These are phyloP conservation scores for Cyanoliseus patagonus DNA, from an alignment of 2,113 vertebrate species.

Conservation along the genomic window DNA sequence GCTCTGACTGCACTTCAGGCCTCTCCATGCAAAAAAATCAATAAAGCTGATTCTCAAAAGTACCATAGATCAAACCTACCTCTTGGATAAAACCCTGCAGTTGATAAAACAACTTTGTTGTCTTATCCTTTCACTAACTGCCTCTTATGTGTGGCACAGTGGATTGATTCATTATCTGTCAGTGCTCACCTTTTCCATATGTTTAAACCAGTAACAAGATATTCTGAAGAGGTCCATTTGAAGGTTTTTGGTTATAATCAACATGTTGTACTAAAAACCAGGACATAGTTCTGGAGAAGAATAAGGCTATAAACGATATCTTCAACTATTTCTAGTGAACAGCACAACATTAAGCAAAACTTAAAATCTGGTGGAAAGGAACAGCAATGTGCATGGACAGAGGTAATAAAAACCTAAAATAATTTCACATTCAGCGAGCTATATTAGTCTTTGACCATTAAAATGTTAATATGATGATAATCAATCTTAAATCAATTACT, in stretches of 20 bases:
- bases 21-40: constrained; percentile 35
- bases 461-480: constrained; percentile 77
- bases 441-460: constrained; percentile 36
- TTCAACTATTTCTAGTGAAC: not conserved
- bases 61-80: not conserved
- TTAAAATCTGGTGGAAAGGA: not conserved
- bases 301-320: not conserved
- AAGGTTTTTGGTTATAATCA: not conserved
- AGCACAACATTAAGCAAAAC: not conserved
- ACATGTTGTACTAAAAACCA: not conserved
- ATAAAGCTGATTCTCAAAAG: constrained; percentile 43
- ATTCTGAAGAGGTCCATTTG: not conserved
- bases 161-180: not conserved
- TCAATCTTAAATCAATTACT: constrained; percentile 88
- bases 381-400: not conserved
- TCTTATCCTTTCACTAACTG: not conserved
- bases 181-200: not conserved
- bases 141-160: not conserved
- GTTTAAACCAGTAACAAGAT: not conserved
- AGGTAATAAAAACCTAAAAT: not conserved
- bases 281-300: not conserved
- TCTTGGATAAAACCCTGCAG: not conserved
- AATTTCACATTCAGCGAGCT: constrained; percentile 44
- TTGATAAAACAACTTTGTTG: constrained; percentile 13
- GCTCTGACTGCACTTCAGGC: constrained; percentile 6